Base-by-base conservation (phyloP, 1,140 invertebrate species). In the Drosophila subobscura region DNA sequence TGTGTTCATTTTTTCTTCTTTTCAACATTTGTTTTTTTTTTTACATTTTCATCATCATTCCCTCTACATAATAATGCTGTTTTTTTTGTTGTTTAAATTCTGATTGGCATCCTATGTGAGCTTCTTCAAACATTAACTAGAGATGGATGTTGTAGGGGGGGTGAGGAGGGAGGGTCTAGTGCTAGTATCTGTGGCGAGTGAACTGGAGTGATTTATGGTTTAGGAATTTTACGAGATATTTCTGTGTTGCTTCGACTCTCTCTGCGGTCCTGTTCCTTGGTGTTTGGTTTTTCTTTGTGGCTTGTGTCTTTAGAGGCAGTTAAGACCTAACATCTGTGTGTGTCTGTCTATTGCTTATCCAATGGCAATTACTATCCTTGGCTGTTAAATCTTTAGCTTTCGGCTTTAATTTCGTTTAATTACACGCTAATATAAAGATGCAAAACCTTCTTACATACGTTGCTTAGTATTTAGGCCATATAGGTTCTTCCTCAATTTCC, bases 361-460 rank as follows among this genome's bases (percentile, higher is more conserved):
- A 57, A 60, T 67, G 52, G 73, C 59, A 77, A 58, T 77, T 66
- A 29, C 54, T 51, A 40, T 56, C 47, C 45, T 71, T 16, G 54
- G 66, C 54, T 6, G 54, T 75, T 37, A 4, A 10, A 10, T 37
- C 42, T 68, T 60, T 70, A 51, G 60, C 65, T 68, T 60, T 37
- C 33, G 33, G 33, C 72, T 76, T 53, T 58, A 37, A 37, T 59
- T 55, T 74, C 44, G 37, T 63, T 73, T 78, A 78, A 64, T 85
- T 85, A 85, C 83, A 76, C 67, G 73, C 83, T 88, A 88, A 88
- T 88, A 88, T 88, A 88, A 88, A 88, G 84, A 88, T 88, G 83
- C 83, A 88, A 88, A 88, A 88, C 83, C 72, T 77, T 77, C 81
- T 66, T 77, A 86, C 77, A 88, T 78, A 88, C 83, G 66, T 70